phyloP scores from a whole-genome alignment of 2,113 vertebrate genomes.

The Bucco capensis region DNA sequence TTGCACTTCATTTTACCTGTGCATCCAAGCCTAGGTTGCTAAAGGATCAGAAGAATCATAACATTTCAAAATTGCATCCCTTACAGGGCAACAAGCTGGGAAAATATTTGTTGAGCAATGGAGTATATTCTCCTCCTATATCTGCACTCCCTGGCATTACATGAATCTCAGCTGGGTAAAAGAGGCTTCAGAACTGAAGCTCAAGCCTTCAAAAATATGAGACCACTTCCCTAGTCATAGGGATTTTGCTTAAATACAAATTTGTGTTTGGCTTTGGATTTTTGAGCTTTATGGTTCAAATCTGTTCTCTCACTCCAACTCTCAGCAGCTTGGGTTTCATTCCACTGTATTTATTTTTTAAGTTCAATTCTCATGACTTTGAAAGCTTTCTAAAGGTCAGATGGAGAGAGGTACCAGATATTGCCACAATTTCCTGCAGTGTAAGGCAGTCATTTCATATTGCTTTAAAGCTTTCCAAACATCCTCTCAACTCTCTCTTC shows the following conservation, averaged over 20 bases:
- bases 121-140: background rate
- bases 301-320: background rate
- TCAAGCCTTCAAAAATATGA: background rate
- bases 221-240: background rate
- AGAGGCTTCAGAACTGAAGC: background rate
- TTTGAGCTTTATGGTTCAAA: background rate
- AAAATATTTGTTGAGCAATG: background rate
- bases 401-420: background rate
- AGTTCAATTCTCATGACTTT: background rate
- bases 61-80: background rate
- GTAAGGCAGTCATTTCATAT: background rate
- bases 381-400: conserved; percentile 41
- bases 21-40: background rate
- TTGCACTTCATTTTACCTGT: background rate
- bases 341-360: conserved; percentile 10
- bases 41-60: background rate
- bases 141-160: background rate
- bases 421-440: background rate
- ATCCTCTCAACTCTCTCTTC: background rate
- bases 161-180: background rate
- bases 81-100: background rate
- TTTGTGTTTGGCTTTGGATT: background rate
- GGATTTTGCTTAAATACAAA: conserved; percentile 1
- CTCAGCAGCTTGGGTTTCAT: background rate
- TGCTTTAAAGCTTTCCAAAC: background rate